Percentiles rank a stretch among this genome's conserved stretches.
Conservation (phyloP, 2,113 vertebrate genomes). For the Condylura cristata region DNA sequence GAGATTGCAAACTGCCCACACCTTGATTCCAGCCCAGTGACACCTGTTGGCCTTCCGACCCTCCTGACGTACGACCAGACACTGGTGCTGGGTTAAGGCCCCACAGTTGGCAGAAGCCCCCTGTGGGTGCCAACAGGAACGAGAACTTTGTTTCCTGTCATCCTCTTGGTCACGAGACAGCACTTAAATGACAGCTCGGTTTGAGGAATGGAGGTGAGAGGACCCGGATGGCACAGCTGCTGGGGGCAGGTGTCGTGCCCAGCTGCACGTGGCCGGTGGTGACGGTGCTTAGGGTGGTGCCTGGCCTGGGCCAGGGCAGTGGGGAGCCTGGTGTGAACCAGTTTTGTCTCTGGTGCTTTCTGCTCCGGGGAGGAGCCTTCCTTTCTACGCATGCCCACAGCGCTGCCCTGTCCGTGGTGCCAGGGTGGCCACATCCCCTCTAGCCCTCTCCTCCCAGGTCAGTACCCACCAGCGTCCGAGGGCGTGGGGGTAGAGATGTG, state of each 20-base stretch:
- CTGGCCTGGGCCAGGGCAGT: neutral
- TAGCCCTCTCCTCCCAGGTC: neutral
- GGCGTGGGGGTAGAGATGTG: neutral
- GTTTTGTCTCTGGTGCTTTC: neutral
- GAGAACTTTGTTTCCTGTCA: no score
- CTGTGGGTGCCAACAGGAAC: neutral
- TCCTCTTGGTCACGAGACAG: neutral
- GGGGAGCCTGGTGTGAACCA: neutral
- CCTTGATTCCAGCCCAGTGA: neutral
- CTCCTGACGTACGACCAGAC: neutral
- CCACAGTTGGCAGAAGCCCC: neutral
- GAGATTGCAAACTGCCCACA: neutral
- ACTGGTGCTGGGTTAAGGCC: neutral
- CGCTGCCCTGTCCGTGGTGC: no score
- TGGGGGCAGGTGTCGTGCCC: accelerated
- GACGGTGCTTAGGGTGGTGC: neutral
- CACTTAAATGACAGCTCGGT: neutral
- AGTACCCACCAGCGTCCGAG: neutral
- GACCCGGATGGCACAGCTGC: neutral
- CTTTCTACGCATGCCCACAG: neutral
- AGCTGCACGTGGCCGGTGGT: accelerated
- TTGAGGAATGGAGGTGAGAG: neutral
- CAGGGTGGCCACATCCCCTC: no score
- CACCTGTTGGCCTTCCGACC: neutral
- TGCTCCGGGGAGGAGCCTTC: neutral